These are phyloP conservation scores for Microtus montanus DNA, from an alignment of 2,113 vertebrate species.

Conservation along the genomic window DNA sequence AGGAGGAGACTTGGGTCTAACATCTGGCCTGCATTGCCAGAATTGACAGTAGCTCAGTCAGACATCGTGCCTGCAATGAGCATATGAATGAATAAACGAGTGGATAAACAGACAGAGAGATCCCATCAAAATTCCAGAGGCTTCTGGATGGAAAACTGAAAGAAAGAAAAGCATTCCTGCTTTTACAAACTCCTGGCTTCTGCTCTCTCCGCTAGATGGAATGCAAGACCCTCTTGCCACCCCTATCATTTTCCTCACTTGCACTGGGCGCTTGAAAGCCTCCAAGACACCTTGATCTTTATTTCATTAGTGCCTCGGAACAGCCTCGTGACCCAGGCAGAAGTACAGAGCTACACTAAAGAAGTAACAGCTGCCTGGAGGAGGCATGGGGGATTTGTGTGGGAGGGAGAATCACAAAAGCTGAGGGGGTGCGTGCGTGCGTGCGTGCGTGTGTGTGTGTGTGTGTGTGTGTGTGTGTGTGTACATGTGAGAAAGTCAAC, in stretches of 20 bases:
- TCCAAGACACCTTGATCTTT: slow-evolving; percentile 17
- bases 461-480: not conserved
- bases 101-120: not conserved
- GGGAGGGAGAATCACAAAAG: not conserved
- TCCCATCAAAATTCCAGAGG: not conserved
- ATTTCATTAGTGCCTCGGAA: not conserved
- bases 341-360: not conserved
- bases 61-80: not conserved
- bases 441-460: not conserved
- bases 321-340: not conserved
- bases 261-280: not conserved
- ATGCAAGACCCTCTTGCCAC: not conserved
- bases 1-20: not conserved
- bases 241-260: not conserved
- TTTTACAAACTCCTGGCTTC: not conserved
- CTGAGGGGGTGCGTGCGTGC: not conserved
- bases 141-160: slow-evolving; percentile 8
- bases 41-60: not conserved
- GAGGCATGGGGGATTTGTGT: not conserved
- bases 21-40: not conserved
- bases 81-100: not conserved
- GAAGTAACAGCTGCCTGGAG: not conserved
- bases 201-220: not conserved
- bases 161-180: not conserved
- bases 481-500: not conserved